Base-by-base conservation (phyloP, 1,140 invertebrate genomes). In the Dendroctonus ponderosae region DNA sequence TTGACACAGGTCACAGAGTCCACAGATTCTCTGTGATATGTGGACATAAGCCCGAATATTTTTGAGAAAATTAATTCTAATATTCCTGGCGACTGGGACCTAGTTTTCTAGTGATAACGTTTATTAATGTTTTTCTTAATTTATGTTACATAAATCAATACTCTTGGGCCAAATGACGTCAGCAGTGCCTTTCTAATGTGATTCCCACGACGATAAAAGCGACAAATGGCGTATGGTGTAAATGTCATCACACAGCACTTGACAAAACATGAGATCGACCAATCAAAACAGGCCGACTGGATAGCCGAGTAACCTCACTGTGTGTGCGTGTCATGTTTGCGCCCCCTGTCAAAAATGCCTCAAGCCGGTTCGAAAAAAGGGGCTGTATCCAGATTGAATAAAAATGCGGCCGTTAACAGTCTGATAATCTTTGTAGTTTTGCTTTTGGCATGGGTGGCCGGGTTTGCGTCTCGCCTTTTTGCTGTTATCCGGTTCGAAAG, bases 401-500 rank as follows among this genome's bases (percentile, higher is more conserved):
- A 85, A 74, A 85, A 84, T 68, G 79, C 83, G 69, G 87, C 85
- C 66, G 82, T 87, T 61, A 87, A 84, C 74, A 96, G 92, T 76
- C 84, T 98, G 67, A 88, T 95, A 71, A 92, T 91, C 62, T 95
- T 97, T 82, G 90, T 92, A 46, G 89, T 99, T 69, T 83, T 99
- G 68, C 81, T 93, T 42, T 84, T 99, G 72, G 95, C 96, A 77
- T 99, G 96, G 93, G 85, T 99, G 66, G 94, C 94, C 72, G 97
- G 96, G 68, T 99, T 99, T 81, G 91, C 96, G 48, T 96, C 96
- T 62, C 87, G 98, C 76, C 85, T 99, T 52, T 99, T 99, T 83
- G 96, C 98, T 69, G 97, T 99, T 52, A 98, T 99, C 76, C 87
- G 97, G 67, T 99, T 99, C 80, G 98, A 99, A 82, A 98, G 94